phyloP scores from a whole-genome alignment of 2,888 invertebrate species.

The Hypena proboscidalis region DNA sequence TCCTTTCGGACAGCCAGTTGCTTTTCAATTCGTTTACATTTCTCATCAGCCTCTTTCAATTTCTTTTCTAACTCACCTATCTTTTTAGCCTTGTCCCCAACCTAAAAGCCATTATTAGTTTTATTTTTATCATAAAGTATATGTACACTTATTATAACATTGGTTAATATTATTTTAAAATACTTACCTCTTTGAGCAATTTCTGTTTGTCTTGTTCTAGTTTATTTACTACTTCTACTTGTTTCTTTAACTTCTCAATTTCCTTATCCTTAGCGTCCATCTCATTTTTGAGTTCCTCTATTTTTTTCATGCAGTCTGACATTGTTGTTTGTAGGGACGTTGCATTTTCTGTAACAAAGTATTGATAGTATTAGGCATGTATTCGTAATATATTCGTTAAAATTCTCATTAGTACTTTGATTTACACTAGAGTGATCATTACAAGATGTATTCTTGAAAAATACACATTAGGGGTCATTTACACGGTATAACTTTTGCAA shows the following conservation, averaged over 20 bases:
- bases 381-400: no score
- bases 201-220: constrained; percentile 85
- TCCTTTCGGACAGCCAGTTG: constrained; percentile 83
- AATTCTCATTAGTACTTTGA: no score
- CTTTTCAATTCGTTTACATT: constrained; percentile 85
- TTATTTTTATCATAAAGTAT: no score
- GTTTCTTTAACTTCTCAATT: constrained; percentile 86
- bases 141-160: no score
- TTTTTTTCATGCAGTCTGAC: constrained; percentile 84
- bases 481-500: no score
- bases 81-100: constrained; percentile 87
- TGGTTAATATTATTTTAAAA: no score
- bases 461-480: no score
- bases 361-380: not conserved
- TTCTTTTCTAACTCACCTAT: constrained; percentile 88
- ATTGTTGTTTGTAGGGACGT: constrained; percentile 83
- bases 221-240: constrained; percentile 78
- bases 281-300: constrained; percentile 87
- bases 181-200: constrained; percentile 84
- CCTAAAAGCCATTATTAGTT: constrained; percentile 61
- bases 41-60: constrained; percentile 88
- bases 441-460: no score
- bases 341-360: constrained; percentile 75
- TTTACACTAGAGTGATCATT: no score
- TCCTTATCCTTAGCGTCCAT: constrained; percentile 87